Conservation (phyloP, 1,140 invertebrate genomes). For the Chironomus tepperi region DNA sequence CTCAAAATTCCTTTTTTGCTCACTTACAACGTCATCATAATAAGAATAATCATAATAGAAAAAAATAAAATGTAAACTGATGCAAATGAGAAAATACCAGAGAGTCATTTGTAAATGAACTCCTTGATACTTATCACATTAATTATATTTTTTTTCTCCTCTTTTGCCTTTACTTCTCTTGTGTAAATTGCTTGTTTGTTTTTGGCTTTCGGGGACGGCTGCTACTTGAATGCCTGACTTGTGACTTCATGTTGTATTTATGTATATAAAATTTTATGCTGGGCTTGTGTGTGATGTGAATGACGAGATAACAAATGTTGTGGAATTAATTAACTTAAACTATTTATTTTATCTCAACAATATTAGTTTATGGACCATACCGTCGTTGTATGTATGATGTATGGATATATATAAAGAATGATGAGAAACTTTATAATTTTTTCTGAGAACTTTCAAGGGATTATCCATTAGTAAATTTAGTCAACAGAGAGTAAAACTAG, state of each 20-base stretch:
- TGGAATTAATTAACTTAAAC: not conserved
- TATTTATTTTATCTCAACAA: not conserved
- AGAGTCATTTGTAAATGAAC: slow-evolving; percentile 2
- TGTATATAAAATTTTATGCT: not conserved
- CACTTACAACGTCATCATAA: no score
- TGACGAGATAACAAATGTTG: slow-evolving; percentile 7
- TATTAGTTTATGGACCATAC: not conserved
- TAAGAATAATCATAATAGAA: no score
- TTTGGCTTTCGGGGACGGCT: not conserved
- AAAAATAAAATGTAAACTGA: not conserved
- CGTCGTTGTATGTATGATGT: not conserved
- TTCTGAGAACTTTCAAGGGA: no score
- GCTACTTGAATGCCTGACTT: not conserved
- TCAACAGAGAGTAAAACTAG: no score
- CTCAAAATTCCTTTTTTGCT: no score
- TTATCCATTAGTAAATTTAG: no score
- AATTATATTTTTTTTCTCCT: slow-evolving; percentile 11
- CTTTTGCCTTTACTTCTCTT: not conserved
- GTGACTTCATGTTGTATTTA: not conserved
- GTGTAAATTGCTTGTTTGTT: not conserved
- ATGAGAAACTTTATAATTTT: no score
- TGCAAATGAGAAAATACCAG: slow-evolving; percentile 12
- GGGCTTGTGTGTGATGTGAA: not conserved
- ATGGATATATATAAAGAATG: not conserved
- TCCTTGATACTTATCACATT: slow-evolving; percentile 2